Conservation (phyloP, 2,113 vertebrate genomes). For the Gymnobelideus leadbeateri region DNA sequence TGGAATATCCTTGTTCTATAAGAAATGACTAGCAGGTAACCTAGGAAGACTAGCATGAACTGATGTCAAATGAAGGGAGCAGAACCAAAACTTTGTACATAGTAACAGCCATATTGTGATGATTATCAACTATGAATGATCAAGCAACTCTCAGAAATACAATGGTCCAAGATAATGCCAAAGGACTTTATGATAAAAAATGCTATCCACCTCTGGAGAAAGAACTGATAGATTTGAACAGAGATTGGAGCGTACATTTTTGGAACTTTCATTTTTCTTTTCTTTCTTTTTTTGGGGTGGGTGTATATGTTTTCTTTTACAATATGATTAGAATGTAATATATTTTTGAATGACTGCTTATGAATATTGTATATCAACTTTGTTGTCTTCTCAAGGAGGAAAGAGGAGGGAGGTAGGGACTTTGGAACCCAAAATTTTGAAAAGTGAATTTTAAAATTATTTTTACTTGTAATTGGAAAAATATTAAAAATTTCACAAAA, state of each 20-base stretch:
- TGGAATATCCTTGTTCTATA: too few relatives aligned
- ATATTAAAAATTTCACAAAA: not conserved
- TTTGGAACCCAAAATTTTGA: not conserved
- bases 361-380: not conserved
- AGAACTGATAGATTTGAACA: not conserved
- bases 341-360: not conserved
- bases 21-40: too few relatives aligned
- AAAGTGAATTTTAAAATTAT: not conserved
- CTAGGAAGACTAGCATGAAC: not conserved
- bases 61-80: not conserved
- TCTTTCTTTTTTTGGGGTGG: too few relatives aligned
- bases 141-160: not conserved
- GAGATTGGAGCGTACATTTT: not conserved
- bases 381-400: not conserved
- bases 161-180: not conserved
- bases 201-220: not conserved
- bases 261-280: not conserved
- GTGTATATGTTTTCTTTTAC: not conserved
- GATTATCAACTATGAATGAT: not conserved
- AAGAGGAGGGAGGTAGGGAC: not conserved
- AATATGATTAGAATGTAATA: not conserved
- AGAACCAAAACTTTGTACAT: not conserved
- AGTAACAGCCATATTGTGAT: not conserved
- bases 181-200: not conserved
- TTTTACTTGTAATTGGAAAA: not conserved